These are phyloP conservation scores for Rhyacophila brunnea DNA, from an alignment of 1,140 invertebrate species.

Conservation along the genomic window DNA sequence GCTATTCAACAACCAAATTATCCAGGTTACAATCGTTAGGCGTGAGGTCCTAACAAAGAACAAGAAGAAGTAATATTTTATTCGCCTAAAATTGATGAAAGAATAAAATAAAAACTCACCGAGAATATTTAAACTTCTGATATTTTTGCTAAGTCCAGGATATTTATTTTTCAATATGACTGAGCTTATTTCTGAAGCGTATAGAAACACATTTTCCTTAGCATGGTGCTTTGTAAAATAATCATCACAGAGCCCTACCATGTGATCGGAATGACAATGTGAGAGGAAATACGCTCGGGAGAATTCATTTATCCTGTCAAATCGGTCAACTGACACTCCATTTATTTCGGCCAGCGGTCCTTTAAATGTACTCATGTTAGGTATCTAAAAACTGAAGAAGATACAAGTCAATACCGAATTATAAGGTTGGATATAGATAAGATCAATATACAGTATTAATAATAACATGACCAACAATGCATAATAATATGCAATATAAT, in stretches of 20 bases:
- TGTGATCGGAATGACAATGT: conserved; percentile 69
- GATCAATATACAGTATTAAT: no score
- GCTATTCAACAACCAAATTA: no score
- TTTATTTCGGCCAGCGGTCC: conserved; percentile 63
- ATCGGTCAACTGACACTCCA: conserved; percentile 63
- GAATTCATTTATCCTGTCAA: conserved; percentile 51
- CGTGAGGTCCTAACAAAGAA: no score
- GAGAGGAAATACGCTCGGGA: conserved; percentile 64
- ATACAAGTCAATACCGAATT: no score
- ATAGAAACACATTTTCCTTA: conserved; percentile 43
- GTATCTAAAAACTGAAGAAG: no score
- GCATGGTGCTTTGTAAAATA: neutral
- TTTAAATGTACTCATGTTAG: conserved; percentile 61
- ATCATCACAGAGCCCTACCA: conserved; percentile 53
- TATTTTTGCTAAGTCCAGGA: conserved; percentile 11
- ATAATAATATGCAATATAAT: no score
- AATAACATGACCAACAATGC: no score
- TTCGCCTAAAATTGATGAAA: no score
- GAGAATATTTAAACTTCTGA: conserved; percentile 18
- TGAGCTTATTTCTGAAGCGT: conserved; percentile 47
- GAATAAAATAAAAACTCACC: conserved; percentile 19
- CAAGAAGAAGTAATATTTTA: no score
- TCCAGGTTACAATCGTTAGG: no score
- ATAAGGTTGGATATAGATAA: no score
- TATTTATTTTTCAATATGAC: conserved; percentile 43